Evolutionary conservation across 2,888 invertebrate species (phyloP).

Genomic region (Bembecia ichneumoniformis): DNA sequence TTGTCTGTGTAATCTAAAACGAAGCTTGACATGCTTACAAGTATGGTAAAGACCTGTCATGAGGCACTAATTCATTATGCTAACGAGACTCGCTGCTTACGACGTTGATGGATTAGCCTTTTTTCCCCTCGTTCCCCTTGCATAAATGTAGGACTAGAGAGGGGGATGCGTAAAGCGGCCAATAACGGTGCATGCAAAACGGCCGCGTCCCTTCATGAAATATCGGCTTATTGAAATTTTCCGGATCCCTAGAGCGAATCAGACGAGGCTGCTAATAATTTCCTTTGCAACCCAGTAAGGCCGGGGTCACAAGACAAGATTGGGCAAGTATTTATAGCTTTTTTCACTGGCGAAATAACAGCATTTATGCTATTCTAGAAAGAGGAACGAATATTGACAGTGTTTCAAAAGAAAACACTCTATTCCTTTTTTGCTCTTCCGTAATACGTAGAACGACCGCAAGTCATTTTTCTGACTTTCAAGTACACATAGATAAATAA

Average conservation of each 20-base stretch:
- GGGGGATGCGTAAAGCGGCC: slow-evolving; percentile 33
- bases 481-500: too few relatives aligned
- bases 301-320: too few relatives aligned
- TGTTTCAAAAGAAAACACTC: too few relatives aligned
- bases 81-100: slow-evolving; percentile 55
- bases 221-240: slow-evolving; percentile 51
- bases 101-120: slow-evolving; percentile 62
- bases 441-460: too few relatives aligned
- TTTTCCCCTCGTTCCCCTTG: slow-evolving; percentile 16
- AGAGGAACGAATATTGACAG: too few relatives aligned
- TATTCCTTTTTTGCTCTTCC: too few relatives aligned
- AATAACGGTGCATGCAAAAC: slow-evolving; percentile 40
- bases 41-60: slow-evolving; percentile 16
- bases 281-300: not conserved
- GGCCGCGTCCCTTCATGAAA: slow-evolving; percentile 26
- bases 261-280: slow-evolving; percentile 15
- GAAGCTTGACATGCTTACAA: slow-evolving; percentile 12
- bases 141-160: not conserved
- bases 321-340: too few relatives aligned
- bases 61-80: slow-evolving; percentile 62
- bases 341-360: too few relatives aligned
- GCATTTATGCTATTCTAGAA: too few relatives aligned
- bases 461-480: too few relatives aligned
- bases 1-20: slow-evolving; percentile 12
- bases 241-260: slow-evolving; percentile 30